phyloP scores from a whole-genome alignment of 2,113 vertebrate genomes.

The Perca schrenkii region DNA sequence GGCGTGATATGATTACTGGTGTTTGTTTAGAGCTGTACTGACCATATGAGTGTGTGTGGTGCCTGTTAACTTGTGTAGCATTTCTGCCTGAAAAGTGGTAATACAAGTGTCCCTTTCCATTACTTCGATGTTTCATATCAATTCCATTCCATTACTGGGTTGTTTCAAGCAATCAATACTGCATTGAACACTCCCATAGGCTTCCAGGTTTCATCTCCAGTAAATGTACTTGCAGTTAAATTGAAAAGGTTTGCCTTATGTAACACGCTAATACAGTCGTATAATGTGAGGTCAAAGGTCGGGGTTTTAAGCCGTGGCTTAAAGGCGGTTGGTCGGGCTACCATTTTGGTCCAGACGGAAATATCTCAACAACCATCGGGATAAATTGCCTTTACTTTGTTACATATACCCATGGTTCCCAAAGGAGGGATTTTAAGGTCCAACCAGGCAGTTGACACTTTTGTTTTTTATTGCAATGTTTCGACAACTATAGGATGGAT shows the following conservation, averaged over 20 bases:
- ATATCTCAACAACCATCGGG: neutral
- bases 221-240: neutral
- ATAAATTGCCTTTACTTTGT: neutral
- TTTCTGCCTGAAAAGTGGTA: neutral
- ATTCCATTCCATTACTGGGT: constrained; percentile 5
- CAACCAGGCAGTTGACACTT: neutral
- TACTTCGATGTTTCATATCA: constrained; percentile 10
- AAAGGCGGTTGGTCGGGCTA: neutral
- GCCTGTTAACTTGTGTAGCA: neutral
- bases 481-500: neutral
- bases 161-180: constrained; percentile 23
- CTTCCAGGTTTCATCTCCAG: neutral
- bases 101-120: constrained; percentile 19
- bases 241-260: neutral
- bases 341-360: neutral
- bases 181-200: neutral
- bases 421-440: neutral
- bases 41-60: neutral
- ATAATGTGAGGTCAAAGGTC: neutral
- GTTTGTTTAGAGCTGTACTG: neutral
- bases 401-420: neutral
- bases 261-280: neutral
- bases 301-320: neutral
- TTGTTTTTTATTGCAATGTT: neutral
- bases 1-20: neutral